Conservation (phyloP, 2,797 vertebrate species). For the Alcedo atthis region DNA sequence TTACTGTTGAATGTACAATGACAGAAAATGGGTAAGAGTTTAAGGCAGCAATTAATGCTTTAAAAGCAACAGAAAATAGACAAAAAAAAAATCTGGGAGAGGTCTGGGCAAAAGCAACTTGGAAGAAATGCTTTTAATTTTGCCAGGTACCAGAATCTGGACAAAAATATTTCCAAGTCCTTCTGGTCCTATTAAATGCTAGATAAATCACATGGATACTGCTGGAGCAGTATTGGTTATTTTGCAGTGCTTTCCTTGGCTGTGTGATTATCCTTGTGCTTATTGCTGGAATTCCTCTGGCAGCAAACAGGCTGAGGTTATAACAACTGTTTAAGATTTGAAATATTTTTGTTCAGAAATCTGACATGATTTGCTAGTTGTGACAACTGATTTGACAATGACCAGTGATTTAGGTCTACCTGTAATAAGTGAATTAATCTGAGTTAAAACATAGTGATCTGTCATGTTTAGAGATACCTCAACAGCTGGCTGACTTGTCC, state of each 20-base stretch:
- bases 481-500: constrained; percentile 90
- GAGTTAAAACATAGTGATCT: constrained; percentile 90
- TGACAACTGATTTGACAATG: constrained; percentile 88
- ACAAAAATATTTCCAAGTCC: constrained; percentile 5
- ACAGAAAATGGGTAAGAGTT: background rate
- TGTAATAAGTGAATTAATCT: constrained; percentile 90
- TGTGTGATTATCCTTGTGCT: background rate
- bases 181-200: constrained; percentile 13
- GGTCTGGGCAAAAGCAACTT: background rate
- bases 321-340: constrained; percentile 59
- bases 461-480: constrained; percentile 88
- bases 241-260: background rate
- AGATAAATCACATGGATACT: background rate
- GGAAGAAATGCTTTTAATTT: background rate
- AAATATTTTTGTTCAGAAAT: constrained; percentile 77
- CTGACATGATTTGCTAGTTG: constrained; percentile 80
- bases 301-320: constrained; percentile 42
- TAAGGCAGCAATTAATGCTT: background rate
- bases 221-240: background rate
- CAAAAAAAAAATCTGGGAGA: background rate
- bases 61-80: background rate
- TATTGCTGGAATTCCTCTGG: constrained; percentile 42
- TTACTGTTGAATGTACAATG: background rate
- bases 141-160: background rate
- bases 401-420: constrained; percentile 85